Evolutionary conservation across 2,888 invertebrate genomes (phyloP), one percentile per base, ranked within the genome.

Genomic region (Lithophane semibrunnea): DNA sequence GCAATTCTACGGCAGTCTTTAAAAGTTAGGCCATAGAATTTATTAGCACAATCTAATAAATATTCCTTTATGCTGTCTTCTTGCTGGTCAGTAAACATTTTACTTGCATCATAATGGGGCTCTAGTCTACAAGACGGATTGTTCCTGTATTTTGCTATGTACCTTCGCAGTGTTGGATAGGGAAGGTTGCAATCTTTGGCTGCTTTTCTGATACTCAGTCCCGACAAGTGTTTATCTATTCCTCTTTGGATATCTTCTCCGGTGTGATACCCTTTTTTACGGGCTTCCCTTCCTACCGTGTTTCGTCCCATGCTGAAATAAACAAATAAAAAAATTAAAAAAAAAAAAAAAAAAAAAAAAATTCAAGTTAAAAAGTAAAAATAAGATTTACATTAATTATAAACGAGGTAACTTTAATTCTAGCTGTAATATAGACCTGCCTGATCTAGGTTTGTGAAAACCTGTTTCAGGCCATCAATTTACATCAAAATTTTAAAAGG

Each of bases 181-280:
- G n/a, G 56, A 56, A 61, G 29, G 60, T 61, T 61, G 60, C 60
- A 61, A 29, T 61, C 60, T 61, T 61, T 61, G 60, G 60, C 29
- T 61, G 29, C 29, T 18, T 61, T 61, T 61, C 60, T 61, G 29
- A 60, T 24, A 60, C 60, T n/a, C 56, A 56, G 56, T 56, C 56
- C 56, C 56, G 56, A n/a, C n/a, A 56, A n/a, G n/a, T 56, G 12
- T 12, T 56, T 56, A n/a, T 56, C 56, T 56, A n/a, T 56, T 12
- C 56, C 56, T 56, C 56, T 56, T 56, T n/a, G 56, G 56, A 56
- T 56, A 56, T 3, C 56, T 54, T 54, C 54, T 54, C 21, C 54
- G 21, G 21, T 54, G 54, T 54, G 54, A 54, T 21, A 8, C 54
- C 54, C 21, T 54, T 21, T 52, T 21, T 21, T 54, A 54, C 21